Evolutionary conservation across 1,140 invertebrate species (phyloP), one percentile per base, ranked within the genome.

Genomic region (Drosophila insularis): DNA sequence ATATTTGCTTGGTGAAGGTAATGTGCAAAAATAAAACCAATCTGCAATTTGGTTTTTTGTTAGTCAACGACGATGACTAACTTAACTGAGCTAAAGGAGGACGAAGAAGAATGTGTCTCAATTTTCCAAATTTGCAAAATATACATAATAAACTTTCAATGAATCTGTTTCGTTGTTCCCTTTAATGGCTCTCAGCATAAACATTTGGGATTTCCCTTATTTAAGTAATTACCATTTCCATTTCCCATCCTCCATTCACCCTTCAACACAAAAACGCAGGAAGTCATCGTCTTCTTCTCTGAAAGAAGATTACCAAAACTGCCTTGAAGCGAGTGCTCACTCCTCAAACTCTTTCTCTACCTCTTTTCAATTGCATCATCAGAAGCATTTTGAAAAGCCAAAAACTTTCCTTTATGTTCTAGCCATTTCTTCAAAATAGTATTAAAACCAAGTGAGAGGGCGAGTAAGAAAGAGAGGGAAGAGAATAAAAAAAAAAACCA

Each of bases 1-100:
- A 69, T 61, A 74, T 80, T 6, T 27, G 27, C 27, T 73, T 73
- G 63, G 21, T 19, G 53, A 61, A 73, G 74, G 63, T 70, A 74
- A 77, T 73, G 63, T 59, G 46, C 43, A 23, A 68, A 62, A 74
- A 69, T 46, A 65, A 78, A n/a, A n/a, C n/a, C n/a, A n/a, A 74
- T 46, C 40, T 39, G 63, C 50, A 35, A 53, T 50, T 50, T 8
- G 17, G 21, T 56, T 32, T 27, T 55, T 32, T n/a, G n/a, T n/a
- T 32, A 56, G 5, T 32, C 4, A 10, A 50, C 21, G 17, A 50
- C 13, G 32, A 19, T 46, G 27, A 27, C 1, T 19, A 46, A 46
- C 11, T 17, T 46, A 35, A 10, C 1, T 8, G 7, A 11, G 32
- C 32, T 8, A 10, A 10, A 43, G 8, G 40, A 46, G 40, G 40